phyloP scores from a whole-genome alignment of 64 coral and sea anemone genomes.

The Actinia tenebrosa region DNA sequence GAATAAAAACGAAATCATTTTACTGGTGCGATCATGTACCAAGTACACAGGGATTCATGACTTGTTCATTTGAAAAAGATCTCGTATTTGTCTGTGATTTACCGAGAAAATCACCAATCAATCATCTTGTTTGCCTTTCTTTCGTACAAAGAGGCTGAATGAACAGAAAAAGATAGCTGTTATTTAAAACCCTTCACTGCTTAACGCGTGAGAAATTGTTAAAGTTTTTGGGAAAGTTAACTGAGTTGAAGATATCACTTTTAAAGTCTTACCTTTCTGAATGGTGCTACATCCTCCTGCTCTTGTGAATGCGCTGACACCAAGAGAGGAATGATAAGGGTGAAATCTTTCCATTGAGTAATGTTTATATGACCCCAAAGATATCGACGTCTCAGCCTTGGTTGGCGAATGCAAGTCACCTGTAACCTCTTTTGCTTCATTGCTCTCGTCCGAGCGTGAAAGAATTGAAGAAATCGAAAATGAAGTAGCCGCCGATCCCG shows the following conservation, averaged over 20 bases:
- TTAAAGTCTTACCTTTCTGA: slow-evolving; percentile 40
- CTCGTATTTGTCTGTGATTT: neutral
- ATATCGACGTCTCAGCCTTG: slow-evolving; percentile 16
- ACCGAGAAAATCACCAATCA: neutral
- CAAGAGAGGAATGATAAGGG: slow-evolving; percentile 43
- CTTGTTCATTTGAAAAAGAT: slow-evolving; percentile 1
- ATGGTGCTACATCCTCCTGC: slow-evolving; percentile 20
- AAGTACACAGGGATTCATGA: neutral
- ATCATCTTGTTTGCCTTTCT: neutral
- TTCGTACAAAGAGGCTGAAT: neutral
- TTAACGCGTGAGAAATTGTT: neutral
- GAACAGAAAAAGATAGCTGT: neutral
- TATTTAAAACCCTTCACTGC: neutral
- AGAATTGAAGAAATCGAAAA: slow-evolving; percentile 63
- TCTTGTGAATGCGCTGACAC: slow-evolving; percentile 39
- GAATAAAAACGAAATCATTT: neutral
- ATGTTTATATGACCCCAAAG: slow-evolving; percentile 13
- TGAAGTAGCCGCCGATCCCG: slow-evolving; percentile 25
- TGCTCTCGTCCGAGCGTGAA: slow-evolving; percentile 28
- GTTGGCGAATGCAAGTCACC: slow-evolving; percentile 21
- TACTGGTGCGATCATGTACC: neutral
- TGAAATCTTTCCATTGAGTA: slow-evolving; percentile 57
- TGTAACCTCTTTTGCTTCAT: neutral
- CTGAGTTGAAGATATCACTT: neutral
- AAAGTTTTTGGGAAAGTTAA: neutral